A percentile compares a stretch with the other conserved stretches of the same genome.
Evolutionary conservation across 2,797 vertebrate species (phyloP).

Genomic region (Menidia menidia): DNA sequence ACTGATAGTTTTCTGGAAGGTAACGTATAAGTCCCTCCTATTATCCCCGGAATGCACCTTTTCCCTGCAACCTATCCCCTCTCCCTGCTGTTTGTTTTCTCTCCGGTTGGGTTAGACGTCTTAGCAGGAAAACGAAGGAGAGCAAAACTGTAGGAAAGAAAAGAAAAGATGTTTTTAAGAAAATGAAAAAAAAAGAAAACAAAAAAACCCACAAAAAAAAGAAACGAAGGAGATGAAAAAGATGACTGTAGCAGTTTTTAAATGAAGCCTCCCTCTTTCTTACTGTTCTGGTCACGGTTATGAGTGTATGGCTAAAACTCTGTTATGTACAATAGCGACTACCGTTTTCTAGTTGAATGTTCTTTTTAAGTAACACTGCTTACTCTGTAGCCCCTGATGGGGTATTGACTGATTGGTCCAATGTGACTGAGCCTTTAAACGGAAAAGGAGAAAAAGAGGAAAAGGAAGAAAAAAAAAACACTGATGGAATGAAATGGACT

Average conservation of each 20-base stretch:
- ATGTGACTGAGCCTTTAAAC: constrained; percentile 78
- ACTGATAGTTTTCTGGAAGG: constrained; percentile 88
- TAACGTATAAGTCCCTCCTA: constrained; percentile 86
- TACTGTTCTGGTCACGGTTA: constrained; percentile 75
- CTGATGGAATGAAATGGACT: constrained; percentile 79
- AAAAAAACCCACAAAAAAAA: not conserved
- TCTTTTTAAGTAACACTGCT: constrained; percentile 83
- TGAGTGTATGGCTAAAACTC: constrained; percentile 80
- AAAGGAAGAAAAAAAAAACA: constrained; percentile 30
- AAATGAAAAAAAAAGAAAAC: too few species aligned
- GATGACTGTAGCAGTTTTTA: constrained; percentile 82
- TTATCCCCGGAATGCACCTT: constrained; percentile 80
- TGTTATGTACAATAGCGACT: constrained; percentile 82
- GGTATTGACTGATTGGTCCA: constrained; percentile 78
- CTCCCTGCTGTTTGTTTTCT: constrained; percentile 75
- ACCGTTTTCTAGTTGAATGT: constrained; percentile 86
- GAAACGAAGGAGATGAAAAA: constrained; percentile 68
- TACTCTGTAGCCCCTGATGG: constrained; percentile 70
- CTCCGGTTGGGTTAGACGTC: constrained; percentile 75
- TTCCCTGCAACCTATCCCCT: constrained; percentile 69
- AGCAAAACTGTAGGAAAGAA: constrained; percentile 66
- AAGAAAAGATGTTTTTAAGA: constrained; percentile 4
- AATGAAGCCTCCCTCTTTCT: constrained; percentile 82
- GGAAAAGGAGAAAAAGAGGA: constrained; percentile 37
- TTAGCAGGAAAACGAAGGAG: constrained; percentile 67